Evolutionary conservation across 2,797 vertebrate genomes (phyloP).

Genomic region (Lacerta viridis): DNA sequence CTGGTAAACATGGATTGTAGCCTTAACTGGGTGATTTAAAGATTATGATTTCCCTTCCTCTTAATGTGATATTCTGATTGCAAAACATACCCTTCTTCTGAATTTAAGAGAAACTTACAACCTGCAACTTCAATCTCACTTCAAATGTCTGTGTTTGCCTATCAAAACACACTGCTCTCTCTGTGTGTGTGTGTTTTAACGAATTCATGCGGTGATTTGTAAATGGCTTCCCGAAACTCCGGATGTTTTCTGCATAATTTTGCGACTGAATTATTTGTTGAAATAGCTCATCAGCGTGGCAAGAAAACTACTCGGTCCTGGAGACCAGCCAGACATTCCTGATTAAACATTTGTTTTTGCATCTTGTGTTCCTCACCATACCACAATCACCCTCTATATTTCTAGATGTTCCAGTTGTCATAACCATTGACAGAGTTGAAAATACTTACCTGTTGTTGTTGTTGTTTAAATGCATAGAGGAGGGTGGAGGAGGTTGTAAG

Average conservation of each 20-base stretch:
- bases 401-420: constrained; percentile 69
- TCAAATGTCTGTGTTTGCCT: constrained; percentile 32
- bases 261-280: constrained; percentile 50
- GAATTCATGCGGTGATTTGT: constrained; percentile 34
- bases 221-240: constrained; percentile 52
- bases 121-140: constrained; percentile 39
- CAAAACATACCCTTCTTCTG: constrained; percentile 48
- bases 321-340: constrained; percentile 52
- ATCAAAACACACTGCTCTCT: constrained; percentile 17
- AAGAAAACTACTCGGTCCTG: constrained; percentile 40
- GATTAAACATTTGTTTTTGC: constrained; percentile 55
- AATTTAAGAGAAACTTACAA: constrained; percentile 40
- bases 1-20: too few species aligned
- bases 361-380: constrained; percentile 17
- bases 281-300: constrained; percentile 52
- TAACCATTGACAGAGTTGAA: constrained; percentile 62
- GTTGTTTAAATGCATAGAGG: constrained; percentile 9
- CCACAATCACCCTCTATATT: constrained; percentile 37
- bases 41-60: constrained; percentile 57
- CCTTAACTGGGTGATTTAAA: constrained; percentile 43
- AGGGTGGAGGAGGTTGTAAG: constrained; percentile 45
- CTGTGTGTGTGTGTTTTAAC: constrained; percentile 1
- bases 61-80: constrained; percentile 50
- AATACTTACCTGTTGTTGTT: constrained; percentile 59
- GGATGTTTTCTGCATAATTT: constrained; percentile 64